Evolutionary conservation across 2,888 invertebrate species (phyloP).

Genomic region (Melanostoma mellinum): DNA sequence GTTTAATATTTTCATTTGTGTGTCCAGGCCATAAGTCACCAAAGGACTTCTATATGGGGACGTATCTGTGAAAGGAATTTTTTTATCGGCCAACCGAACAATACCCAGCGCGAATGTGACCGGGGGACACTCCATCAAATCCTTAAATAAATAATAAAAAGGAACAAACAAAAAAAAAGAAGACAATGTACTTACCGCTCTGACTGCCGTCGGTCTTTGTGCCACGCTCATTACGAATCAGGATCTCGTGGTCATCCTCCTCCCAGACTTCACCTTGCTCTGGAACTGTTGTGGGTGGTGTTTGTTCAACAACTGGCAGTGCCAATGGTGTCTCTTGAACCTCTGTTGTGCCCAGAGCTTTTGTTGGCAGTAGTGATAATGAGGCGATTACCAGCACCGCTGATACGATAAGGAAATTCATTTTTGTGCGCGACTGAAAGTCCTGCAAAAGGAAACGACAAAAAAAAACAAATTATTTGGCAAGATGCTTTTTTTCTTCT

Average conservation of each 20-base stretch:
- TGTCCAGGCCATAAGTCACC: slow-evolving; percentile 27
- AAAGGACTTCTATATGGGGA: neutral
- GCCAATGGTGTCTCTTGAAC: slow-evolving; percentile 81
- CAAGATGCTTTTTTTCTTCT: slow-evolving; percentile 35
- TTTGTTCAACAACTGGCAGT: slow-evolving; percentile 80
- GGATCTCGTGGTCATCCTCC: slow-evolving; percentile 90
- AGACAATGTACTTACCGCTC: slow-evolving; percentile 49
- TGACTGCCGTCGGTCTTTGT: slow-evolving; percentile 84
- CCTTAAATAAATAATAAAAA: slow-evolving; percentile 15
- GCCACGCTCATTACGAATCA: slow-evolving; percentile 90
- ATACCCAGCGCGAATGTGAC: neutral
- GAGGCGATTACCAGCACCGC: slow-evolving; percentile 78
- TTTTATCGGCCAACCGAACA: slow-evolving; percentile 43
- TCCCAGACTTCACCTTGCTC: slow-evolving; percentile 88
- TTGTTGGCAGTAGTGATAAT: slow-evolving; percentile 78
- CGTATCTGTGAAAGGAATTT: slow-evolving; percentile 31
- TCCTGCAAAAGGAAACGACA: slow-evolving; percentile 41
- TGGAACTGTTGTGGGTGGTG: slow-evolving; percentile 80
- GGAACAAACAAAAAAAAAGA: slow-evolving; percentile 2
- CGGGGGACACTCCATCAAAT: neutral
- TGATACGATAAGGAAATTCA: slow-evolving; percentile 69
- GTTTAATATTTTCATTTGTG: slow-evolving; percentile 28
- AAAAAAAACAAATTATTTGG: neutral
- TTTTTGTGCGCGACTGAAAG: slow-evolving; percentile 48
- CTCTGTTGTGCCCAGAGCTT: slow-evolving; percentile 80